phyloP scores from a whole-genome alignment of 1,140 invertebrate genomes.

The Odontomachus brunneus region DNA sequence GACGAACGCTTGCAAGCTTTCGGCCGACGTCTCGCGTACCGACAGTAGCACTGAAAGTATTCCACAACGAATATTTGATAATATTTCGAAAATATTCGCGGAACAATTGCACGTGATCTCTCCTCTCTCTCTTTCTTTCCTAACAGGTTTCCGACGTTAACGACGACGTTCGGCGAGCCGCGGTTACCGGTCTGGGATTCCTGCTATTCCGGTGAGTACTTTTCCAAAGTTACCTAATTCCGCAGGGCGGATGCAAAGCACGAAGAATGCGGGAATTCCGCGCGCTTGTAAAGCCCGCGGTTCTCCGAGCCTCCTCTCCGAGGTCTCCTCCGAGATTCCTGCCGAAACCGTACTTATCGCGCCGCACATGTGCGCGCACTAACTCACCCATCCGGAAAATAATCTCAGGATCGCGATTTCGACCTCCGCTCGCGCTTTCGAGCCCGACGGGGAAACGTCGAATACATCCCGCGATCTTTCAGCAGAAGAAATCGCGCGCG shows the following conservation, averaged over 20 bases:
- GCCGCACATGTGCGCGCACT: background rate
- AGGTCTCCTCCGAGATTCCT: background rate
- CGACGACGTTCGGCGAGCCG: slow-evolving; percentile 98
- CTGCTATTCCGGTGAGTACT: slow-evolving; percentile 92
- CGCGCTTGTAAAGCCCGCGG: slow-evolving; percentile 13
- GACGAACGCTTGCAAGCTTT: no score
- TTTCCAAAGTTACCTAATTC: slow-evolving; percentile 51
- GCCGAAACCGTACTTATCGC: slow-evolving; percentile 3
- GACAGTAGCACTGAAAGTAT: no score
- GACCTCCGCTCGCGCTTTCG: background rate
- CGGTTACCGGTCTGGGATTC: slow-evolving; percentile 98
- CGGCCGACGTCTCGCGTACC: no score
- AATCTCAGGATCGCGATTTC: background rate
- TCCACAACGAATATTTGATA: no score
- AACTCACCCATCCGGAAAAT: background rate
- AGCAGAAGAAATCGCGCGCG: no score
- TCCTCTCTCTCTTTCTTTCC: background rate
- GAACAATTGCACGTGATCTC: no score
- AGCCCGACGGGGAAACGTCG: background rate
- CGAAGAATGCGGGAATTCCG: slow-evolving; percentile 49
- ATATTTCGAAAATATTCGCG: no score
- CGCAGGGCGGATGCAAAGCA: slow-evolving; percentile 9
- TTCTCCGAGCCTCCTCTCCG: background rate
- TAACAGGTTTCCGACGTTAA: slow-evolving; percentile 96
- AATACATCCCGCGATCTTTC: no score